Base-by-base conservation (phyloP, 2,888 invertebrate genomes). In the Agrotis segetum region DNA sequence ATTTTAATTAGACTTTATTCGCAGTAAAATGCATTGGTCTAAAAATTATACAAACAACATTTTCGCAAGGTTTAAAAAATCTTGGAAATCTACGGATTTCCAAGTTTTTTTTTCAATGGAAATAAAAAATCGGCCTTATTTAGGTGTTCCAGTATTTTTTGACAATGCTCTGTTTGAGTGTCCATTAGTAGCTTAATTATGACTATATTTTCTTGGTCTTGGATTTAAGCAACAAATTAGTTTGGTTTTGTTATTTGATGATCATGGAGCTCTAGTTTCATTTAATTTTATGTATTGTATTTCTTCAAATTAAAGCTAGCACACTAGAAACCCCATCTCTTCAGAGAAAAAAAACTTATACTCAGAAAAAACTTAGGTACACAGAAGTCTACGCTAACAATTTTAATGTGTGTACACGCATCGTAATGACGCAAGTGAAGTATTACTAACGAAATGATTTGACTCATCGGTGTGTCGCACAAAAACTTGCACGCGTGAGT, bases 401-500 rank as follows among this genome's bases (percentile, higher is more conserved):
- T 74, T 61, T 78, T 74, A 78, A 71, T 79, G 79, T 62, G 47
- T 70, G 21, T 74, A 74, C 79, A 67, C 14, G 29, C 63, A 58
- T 11, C 13, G 2, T 67, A 71, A 83, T 76, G 69, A 66, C 58
- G 77, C 76, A 65, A 77, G 67, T 75, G 59, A 79, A 55, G 65
- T 76, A 78, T 81, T 67, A 79, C 70, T 78, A 79, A 83, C 83
- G 83, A 87, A 89, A 89, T 90, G 87, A 89, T 91, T 90, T 91
- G 91, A 92, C 86, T 89, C 90, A 90, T 92, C 91, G 83, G 84
- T 59, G 63, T 40, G 86, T 49, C 64, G 60, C 29, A 86, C 87
- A 94, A 94, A 93, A 94, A 92, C 68, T 81, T 89, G 88, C 92
- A 91, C 93, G 93, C 89, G 91, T 90, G 87, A 78, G 91, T 88